Percentiles rank a stretch among this genome's conserved stretches.
Evolutionary conservation across 2,113 vertebrate species (phyloP).

Genomic region (Plecotus auritus): DNA sequence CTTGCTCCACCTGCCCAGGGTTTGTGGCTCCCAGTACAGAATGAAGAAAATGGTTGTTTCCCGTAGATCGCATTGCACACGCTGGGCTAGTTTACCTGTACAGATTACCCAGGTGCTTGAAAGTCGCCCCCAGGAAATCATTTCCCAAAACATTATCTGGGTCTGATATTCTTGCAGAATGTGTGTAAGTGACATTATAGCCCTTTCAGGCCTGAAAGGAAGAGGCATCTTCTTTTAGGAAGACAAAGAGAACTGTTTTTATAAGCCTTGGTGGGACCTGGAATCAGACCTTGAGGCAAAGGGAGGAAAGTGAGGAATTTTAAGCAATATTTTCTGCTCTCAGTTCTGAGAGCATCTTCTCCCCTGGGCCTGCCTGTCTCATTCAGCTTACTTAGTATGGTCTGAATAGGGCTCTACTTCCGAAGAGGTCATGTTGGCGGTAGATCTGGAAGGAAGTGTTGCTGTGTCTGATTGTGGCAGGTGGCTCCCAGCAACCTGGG

Average conservation of each 20-base stretch:
- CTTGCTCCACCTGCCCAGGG: accelerated
- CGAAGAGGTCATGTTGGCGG: neutral
- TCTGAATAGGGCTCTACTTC: neutral
- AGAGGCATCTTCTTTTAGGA: neutral
- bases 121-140: neutral
- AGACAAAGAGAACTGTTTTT: neutral
- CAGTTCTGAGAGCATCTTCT: neutral
- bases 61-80: neutral
- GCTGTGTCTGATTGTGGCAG: neutral
- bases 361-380: neutral
- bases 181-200: neutral
- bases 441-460: neutral
- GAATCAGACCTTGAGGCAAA: neutral
- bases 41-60: neutral
- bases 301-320: neutral
- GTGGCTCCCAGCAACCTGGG: no score
- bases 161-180: neutral
- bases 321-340: neutral
- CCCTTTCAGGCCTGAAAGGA: neutral
- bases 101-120: neutral
- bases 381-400: neutral
- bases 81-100: neutral
- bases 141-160: neutral
- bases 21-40: neutral
- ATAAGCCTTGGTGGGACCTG: neutral